Percentiles rank a stretch among this genome's conserved stretches.
Evolutionary conservation across 1,140 invertebrate species (phyloP).

Genomic region (Pseudachorutes palmiensis): DNA sequence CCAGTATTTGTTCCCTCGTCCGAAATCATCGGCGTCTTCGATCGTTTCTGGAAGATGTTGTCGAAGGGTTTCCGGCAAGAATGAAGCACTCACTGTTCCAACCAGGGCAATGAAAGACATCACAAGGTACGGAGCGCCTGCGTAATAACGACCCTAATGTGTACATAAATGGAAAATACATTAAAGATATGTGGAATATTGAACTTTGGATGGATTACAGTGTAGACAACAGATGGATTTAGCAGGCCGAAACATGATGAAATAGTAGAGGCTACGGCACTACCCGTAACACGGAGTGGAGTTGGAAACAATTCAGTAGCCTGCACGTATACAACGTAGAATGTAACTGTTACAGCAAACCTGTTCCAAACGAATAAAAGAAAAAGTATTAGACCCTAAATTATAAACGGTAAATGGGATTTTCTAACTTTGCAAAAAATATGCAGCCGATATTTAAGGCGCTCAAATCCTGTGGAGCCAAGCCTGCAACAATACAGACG

Average conservation of each 20-base stretch:
- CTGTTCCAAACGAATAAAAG: constrained; percentile 32
- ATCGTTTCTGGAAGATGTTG: constrained; percentile 41
- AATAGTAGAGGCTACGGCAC: constrained; percentile 53
- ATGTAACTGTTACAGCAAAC: constrained; percentile 44
- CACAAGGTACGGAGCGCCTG: constrained; percentile 39
- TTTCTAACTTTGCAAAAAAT: background rate
- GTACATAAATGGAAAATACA: background rate
- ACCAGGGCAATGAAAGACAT: constrained; percentile 38
- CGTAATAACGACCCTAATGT: constrained; percentile 13
- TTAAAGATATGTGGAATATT: constrained; percentile 11
- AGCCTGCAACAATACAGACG: background rate
- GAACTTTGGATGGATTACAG: constrained; percentile 47
- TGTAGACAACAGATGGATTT: constrained; percentile 47
- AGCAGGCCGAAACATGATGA: constrained; percentile 48
- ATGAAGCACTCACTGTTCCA: constrained; percentile 38
- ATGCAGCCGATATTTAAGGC: background rate
- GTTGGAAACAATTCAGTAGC: constrained; percentile 63
- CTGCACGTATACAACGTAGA: constrained; percentile 45
- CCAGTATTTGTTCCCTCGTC: constrained; percentile 41
- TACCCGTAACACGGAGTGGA: constrained; percentile 55
- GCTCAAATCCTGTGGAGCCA: background rate
- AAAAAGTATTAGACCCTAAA: background rate
- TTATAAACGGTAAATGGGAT: background rate
- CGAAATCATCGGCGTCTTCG: constrained; percentile 42
- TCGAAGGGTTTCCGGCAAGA: constrained; percentile 42